Evolutionary conservation across 2,113 vertebrate species (phyloP).

Genomic region (Leiothrix lutea): DNA sequence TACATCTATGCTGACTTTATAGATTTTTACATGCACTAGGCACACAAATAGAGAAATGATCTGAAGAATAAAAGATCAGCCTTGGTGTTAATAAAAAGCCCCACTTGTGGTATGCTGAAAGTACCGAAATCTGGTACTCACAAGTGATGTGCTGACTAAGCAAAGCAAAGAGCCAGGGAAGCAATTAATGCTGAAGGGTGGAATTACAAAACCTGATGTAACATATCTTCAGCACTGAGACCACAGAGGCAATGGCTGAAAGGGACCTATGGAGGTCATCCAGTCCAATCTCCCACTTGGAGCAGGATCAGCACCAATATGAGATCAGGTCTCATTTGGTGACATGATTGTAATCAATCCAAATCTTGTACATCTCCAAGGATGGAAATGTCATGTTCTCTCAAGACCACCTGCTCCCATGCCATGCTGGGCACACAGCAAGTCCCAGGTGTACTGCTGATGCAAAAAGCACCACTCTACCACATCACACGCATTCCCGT

Average conservation of each 20-base stretch:
- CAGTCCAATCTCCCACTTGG: not conserved
- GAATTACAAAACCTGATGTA: not conserved
- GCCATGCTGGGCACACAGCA: not conserved
- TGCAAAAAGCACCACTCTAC: not conserved
- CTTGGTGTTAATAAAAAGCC: not conserved
- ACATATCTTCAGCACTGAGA: not conserved
- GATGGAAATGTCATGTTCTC: not conserved
- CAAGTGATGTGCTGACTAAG: not conserved
- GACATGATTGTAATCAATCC: not conserved
- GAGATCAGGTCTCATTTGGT: not conserved
- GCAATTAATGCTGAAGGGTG: not conserved
- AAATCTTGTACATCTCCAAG: not conserved
- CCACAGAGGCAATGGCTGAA: not conserved
- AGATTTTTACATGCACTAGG: not conserved
- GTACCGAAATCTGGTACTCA: not conserved
- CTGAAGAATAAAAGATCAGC: not conserved
- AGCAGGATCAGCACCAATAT: not conserved
- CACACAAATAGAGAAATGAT: not conserved
- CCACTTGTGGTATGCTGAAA: not conserved
- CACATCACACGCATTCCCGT: not conserved
- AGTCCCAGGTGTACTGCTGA: not conserved
- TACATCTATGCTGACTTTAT: not conserved
- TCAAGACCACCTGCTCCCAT: accelerated
- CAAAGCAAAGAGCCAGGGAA: not conserved
- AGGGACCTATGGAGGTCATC: not conserved